These are phyloP conservation scores for Sympetrum striolatum DNA, from an alignment of 2,888 invertebrate genomes.

Conservation along the genomic window DNA sequence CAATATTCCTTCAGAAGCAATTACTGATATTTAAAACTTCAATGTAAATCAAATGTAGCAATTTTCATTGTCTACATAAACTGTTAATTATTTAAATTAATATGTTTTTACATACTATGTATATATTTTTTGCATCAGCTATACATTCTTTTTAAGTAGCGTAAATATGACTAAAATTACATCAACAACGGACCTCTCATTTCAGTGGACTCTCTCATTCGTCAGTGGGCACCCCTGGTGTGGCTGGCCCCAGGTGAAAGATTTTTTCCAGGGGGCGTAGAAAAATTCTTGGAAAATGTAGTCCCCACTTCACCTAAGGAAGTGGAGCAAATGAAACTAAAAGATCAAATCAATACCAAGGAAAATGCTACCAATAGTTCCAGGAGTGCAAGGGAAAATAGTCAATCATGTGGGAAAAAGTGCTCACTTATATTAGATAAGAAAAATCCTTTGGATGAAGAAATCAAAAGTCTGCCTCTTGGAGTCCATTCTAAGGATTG, in stretches of 20 bases:
- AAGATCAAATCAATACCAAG: background rate
- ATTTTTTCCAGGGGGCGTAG: slow-evolving; percentile 69
- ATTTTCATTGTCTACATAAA: too few relatives aligned
- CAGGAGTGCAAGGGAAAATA: background rate
- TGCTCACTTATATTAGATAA: background rate
- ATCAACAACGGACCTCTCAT: background rate
- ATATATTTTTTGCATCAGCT: too few relatives aligned
- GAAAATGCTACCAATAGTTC: background rate
- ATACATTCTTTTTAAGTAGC: too few relatives aligned
- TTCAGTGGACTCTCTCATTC: slow-evolving; percentile 59
- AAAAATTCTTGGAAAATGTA: slow-evolving; percentile 68
- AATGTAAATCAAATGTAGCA: too few relatives aligned
- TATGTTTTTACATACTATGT: too few relatives aligned
- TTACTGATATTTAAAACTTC: too few relatives aligned
- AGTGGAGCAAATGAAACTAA: background rate
- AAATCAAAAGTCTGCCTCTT: background rate
- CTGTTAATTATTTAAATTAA: too few relatives aligned
- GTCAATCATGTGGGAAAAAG: background rate
- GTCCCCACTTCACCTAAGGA: slow-evolving; percentile 49
- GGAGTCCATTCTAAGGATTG: slow-evolving; percentile 57
- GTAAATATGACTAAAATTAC: too few relatives aligned
- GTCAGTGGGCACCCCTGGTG: slow-evolving; percentile 70
- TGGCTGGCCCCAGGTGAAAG: slow-evolving; percentile 72
- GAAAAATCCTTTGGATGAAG: background rate
- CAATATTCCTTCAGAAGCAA: too few relatives aligned